Conservation (phyloP, 1,140 invertebrate species). For the Mycetomoellerius zeteki region DNA sequence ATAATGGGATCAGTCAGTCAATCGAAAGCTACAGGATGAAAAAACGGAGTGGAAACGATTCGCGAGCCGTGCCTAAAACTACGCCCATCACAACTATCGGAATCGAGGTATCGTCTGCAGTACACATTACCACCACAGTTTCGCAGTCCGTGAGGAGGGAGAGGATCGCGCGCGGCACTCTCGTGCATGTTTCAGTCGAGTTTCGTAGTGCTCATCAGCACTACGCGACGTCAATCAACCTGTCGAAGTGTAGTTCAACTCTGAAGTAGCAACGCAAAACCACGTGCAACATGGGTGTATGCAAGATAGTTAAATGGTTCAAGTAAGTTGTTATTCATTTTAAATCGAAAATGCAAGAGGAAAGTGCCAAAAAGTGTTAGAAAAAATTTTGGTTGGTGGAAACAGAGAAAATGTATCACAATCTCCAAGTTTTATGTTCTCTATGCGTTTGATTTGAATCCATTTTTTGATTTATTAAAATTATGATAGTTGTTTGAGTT, state of each 20-base stretch:
- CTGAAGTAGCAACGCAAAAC: slow-evolving; percentile 43
- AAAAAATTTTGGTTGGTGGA: background rate
- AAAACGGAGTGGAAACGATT: slow-evolving; percentile 10
- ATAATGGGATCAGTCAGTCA: background rate
- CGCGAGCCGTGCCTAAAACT: slow-evolving; percentile 18
- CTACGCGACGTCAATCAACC: slow-evolving; percentile 58
- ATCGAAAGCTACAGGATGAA: slow-evolving; percentile 2
- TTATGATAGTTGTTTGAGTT: background rate
- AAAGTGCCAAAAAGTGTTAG: background rate
- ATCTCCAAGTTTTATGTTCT: background rate
- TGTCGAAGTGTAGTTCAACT: slow-evolving; percentile 32
- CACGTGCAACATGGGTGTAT: slow-evolving; percentile 79
- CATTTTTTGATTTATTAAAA: background rate
- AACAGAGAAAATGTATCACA: background rate
- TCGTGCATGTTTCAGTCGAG: slow-evolving; percentile 25
- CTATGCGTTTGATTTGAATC: background rate
- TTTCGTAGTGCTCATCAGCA: slow-evolving; percentile 56
- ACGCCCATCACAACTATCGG: slow-evolving; percentile 49
- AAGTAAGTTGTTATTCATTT: slow-evolving; percentile 76
- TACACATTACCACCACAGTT: slow-evolving; percentile 6
- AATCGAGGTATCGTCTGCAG: slow-evolving; percentile 53
- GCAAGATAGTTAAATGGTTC: slow-evolving; percentile 80
- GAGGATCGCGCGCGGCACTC: slow-evolving; percentile 24
- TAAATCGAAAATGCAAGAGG: background rate
- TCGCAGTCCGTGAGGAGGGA: slow-evolving; percentile 55